Evolutionary conservation across 2,888 invertebrate genomes (phyloP).

Genomic region (Oscheius sp.): DNA sequence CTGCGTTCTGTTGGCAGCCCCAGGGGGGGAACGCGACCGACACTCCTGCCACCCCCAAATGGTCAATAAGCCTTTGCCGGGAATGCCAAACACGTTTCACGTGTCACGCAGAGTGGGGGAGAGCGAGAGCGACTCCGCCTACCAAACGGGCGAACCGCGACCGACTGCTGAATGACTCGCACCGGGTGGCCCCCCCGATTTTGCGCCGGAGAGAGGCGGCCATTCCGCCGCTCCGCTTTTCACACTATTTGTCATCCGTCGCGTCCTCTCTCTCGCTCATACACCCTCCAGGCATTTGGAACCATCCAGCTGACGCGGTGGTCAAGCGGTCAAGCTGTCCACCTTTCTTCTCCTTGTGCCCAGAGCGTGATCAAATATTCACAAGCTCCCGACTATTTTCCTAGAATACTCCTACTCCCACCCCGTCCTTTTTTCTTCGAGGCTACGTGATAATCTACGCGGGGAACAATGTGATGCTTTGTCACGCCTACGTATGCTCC

Average conservation of each 20-base stretch:
- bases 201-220: constrained; percentile 8
- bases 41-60: constrained; percentile 4
- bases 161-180: constrained; percentile 35
- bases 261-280: not conserved
- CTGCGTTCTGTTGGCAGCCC: no score
- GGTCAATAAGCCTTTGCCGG: constrained; percentile 32
- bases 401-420: no score
- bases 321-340: no score
- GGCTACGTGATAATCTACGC: no score
- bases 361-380: constrained; percentile 3
- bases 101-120: constrained; percentile 14
- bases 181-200: constrained; percentile 13
- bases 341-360: no score
- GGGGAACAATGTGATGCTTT: no score
- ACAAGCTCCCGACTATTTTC: not conserved
- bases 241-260: constrained; percentile 32
- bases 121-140: constrained; percentile 12
- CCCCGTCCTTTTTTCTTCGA: no score
- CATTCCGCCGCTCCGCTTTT: constrained; percentile 34
- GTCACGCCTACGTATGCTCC: no score
- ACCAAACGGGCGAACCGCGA: constrained; percentile 6
- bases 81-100: constrained; percentile 38
- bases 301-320: not conserved
- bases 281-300: constrained; percentile 2
- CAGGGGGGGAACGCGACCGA: not conserved